A percentile compares a stretch with the other conserved stretches of the same genome.
Evolutionary conservation across 2,888 invertebrate species (phyloP).

Genomic region (Molanna angustata): DNA sequence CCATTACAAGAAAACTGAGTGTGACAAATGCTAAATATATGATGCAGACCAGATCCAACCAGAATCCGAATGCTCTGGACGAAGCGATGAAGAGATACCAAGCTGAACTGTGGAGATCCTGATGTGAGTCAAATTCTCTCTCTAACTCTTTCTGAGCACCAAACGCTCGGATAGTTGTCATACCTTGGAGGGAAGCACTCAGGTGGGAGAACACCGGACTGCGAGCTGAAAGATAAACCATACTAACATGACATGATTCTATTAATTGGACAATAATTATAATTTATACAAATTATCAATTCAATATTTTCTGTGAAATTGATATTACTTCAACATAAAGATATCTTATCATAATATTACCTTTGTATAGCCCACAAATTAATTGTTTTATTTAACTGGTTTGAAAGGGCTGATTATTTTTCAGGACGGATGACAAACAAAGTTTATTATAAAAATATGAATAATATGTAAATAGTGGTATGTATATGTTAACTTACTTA

Average conservation of each 20-base stretch:
- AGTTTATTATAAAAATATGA: no score
- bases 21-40: slow-evolving; percentile 84
- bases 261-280: not conserved
- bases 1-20: slow-evolving; percentile 73
- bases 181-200: slow-evolving; percentile 83
- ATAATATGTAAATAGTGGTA: no score
- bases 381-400: no score
- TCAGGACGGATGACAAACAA: no score
- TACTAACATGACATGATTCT: not conserved
- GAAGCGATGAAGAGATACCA: slow-evolving; percentile 90
- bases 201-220: slow-evolving; percentile 96
- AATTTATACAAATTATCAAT: not conserved
- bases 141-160: slow-evolving; percentile 75
- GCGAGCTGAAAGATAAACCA: slow-evolving; percentile 59
- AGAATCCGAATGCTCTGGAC: slow-evolving; percentile 90
- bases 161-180: slow-evolving; percentile 89
- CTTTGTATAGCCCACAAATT: no score
- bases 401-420: no score
- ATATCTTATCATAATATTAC: no score
- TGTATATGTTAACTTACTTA: slow-evolving; percentile 72
- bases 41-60: slow-evolving; percentile 86
- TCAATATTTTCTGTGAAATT: no score
- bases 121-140: slow-evolving; percentile 76
- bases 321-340: no score
- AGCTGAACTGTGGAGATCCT: slow-evolving; percentile 85